Percentiles rank a stretch among this genome's conserved stretches.
phyloP scores from a whole-genome alignment of 2,113 vertebrate genomes.

The Marcusenius ussheri region DNA sequence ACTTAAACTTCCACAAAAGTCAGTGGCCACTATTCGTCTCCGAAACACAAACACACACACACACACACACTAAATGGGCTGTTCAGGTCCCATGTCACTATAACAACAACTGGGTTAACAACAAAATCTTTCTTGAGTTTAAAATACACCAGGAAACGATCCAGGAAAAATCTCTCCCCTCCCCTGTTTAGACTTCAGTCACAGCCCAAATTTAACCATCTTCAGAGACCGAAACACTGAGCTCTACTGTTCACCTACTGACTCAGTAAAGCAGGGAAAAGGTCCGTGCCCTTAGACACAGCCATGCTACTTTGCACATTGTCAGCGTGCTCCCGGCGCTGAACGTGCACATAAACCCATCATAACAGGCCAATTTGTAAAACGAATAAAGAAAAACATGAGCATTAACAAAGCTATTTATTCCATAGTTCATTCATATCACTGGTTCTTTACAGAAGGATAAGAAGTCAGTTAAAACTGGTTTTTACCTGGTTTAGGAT shows the following conservation, averaged over 20 bases:
- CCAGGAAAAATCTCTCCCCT: background rate
- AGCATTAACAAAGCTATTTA: background rate
- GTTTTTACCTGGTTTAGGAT: background rate
- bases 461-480: background rate
- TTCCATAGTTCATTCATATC: background rate
- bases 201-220: background rate
- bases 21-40: background rate
- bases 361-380: background rate
- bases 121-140: background rate
- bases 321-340: too few relatives aligned
- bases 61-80: constrained; percentile 30
- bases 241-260: background rate
- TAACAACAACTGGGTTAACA: constrained; percentile 22
- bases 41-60: background rate
- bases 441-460: background rate
- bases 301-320: background rate
- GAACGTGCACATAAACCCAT: background rate
- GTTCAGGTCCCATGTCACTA: constrained; percentile 26
- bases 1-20: constrained; percentile 17
- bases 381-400: background rate
- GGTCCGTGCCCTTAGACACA: background rate
- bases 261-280: background rate
- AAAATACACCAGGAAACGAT: constrained; percentile 9
- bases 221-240: background rate
- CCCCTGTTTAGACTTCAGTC: background rate